These are phyloP conservation scores for Formica aserva DNA, from an alignment of 2,888 invertebrate species.

Conservation along the genomic window DNA sequence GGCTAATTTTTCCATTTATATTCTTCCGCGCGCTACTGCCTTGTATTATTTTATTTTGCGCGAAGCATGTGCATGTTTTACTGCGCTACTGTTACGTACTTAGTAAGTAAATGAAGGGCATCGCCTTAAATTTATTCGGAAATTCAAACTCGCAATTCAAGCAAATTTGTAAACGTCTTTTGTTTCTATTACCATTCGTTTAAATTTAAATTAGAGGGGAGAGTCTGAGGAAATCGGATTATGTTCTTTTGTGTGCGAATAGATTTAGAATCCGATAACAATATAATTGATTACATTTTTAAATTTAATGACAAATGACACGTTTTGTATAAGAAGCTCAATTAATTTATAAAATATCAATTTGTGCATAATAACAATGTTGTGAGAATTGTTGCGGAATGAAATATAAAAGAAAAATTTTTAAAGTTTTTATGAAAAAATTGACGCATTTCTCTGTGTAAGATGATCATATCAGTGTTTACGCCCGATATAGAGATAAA, in stretches of 20 bases:
- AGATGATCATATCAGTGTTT: neutral
- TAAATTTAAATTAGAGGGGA: conserved; percentile 30
- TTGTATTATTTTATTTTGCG: conserved; percentile 42
- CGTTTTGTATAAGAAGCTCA: neutral
- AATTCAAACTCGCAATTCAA: conserved; percentile 36
- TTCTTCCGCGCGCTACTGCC: conserved; percentile 37
- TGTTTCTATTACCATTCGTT: conserved; percentile 6
- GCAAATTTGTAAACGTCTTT: conserved; percentile 30
- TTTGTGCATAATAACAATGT: neutral
- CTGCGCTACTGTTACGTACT: conserved; percentile 40
- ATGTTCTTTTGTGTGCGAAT: neutral
- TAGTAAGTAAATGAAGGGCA: conserved; percentile 53
- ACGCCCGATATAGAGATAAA: neutral
- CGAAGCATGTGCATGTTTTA: conserved; percentile 32
- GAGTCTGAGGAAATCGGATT: neutral
- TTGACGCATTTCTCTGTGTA: neutral
- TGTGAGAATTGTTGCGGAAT: neutral
- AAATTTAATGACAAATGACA: neutral
- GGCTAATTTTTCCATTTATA: conserved; percentile 55
- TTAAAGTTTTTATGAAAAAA: neutral
- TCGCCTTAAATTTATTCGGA: conserved; percentile 52
- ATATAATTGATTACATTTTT: neutral
- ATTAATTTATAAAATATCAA: neutral
- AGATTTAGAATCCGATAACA: neutral
- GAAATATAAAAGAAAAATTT: neutral